phyloP scores from a whole-genome alignment of 2,797 vertebrate genomes.

The Cuniculus paca region DNA sequence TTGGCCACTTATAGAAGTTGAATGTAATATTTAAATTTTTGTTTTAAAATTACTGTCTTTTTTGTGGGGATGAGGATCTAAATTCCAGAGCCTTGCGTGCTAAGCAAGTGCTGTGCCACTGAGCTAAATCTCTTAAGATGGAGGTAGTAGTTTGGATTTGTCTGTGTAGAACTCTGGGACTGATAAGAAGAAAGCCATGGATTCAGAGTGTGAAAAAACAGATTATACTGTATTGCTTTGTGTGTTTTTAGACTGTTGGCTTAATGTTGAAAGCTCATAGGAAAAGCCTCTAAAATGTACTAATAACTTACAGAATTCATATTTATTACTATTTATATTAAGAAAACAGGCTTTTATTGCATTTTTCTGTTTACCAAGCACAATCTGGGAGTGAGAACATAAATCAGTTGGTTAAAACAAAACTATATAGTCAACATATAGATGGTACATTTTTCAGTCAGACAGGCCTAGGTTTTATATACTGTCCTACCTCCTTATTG shows the following conservation, averaged over 20 bases:
- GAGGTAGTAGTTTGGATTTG: neutral
- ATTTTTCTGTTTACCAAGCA: neutral
- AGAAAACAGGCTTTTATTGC: neutral
- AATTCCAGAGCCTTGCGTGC: neutral
- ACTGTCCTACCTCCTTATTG: neutral
- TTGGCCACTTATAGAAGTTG: neutral
- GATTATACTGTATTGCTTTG: too few relatives aligned
- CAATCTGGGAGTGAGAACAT: neutral
- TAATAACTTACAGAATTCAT: neutral
- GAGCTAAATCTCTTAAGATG: neutral
- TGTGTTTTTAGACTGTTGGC: neutral
- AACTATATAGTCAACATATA: neutral
- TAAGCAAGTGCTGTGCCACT: neutral
- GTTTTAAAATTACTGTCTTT: neutral
- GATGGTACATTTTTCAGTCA: neutral
- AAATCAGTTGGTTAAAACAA: neutral
- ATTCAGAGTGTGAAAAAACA: neutral
- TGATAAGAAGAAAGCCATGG: neutral
- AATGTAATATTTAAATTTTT: neutral
- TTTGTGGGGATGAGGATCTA: neutral
- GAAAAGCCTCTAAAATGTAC: neutral
- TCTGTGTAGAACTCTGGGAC: neutral
- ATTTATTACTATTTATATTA: neutral
- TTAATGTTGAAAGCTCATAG: neutral
- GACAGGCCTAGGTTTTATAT: neutral